Base-by-base conservation (phyloP, 2,113 vertebrate genomes). In the Eudyptes chrysolophus region DNA sequence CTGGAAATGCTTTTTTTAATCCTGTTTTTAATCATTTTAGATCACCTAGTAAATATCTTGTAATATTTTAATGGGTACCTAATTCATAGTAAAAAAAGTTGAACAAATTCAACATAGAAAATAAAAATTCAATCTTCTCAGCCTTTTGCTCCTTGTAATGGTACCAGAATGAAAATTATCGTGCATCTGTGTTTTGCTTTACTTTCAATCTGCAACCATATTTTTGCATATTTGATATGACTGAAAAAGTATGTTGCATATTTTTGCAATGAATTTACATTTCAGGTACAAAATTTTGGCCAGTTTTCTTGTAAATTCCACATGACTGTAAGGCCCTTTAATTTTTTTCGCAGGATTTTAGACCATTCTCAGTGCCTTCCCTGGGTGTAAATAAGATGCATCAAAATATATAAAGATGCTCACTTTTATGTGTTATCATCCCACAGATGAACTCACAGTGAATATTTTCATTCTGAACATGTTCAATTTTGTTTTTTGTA, bases 41-140 rank as follows among this genome's bases (percentile, higher is more conserved):
- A 91, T 89, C 78, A 76, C 42, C 70, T 95, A 61, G 93, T 92
- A 87, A 92, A 83, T 65, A 79, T 76, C 48, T 85, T 96, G 66
- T 85, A 85, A 75, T 89, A 84, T 89, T 92, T 95, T 94, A 92
- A 92, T 92, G 60, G 46, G 15, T 81, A 36, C 80, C 84, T 89
- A 61, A 75, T 87, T 94, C 69, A n/a, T 25, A 71, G n/a, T 30
- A 74, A 86, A 68, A 84, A 90, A 66, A 84, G 36, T 36, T 57
- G 61, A 90, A 78, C 40, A 82, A 92, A 87, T 54, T 95, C 51
- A 94, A 74, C 68, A 52, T 7, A 54, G 46, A 87, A 92, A 81
- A 58, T 69, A 90, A 94, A 94, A 87, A 74, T 49, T 24, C 49
- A 65, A 15, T 54, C 46, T 78, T 84, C 54, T 81, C 83, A 89